phyloP scores from a whole-genome alignment of 2,888 invertebrate species.

The Dioctria rufipes region DNA sequence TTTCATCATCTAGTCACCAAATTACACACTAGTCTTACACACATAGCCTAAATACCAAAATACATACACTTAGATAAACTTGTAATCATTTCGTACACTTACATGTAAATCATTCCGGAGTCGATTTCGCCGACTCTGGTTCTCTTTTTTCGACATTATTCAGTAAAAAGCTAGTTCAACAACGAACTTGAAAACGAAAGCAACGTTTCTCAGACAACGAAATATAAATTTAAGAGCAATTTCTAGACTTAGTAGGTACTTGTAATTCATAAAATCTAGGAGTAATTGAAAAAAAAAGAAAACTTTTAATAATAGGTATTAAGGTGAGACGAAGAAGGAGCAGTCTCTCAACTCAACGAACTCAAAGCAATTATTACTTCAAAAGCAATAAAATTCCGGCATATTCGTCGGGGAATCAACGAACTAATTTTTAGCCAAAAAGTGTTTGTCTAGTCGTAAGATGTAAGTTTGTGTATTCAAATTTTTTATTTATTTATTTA shows the following conservation, averaged over 20 bases:
- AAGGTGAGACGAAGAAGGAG: conserved; percentile 55
- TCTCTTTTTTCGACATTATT: conserved; percentile 49
- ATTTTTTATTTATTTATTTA: neutral
- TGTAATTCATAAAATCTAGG: conserved; percentile 51
- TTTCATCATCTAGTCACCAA: conserved; percentile 40
- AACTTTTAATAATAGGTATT: conserved; percentile 48
- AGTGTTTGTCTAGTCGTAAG: conserved; percentile 12
- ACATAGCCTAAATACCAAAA: conserved; percentile 1
- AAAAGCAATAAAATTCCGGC: conserved; percentile 39
- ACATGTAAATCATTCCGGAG: conserved; percentile 8
- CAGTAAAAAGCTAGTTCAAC: conserved; percentile 59
- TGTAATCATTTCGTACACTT: conserved; percentile 26
- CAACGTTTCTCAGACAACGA: conserved; percentile 73
- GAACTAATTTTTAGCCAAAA: conserved; percentile 26
- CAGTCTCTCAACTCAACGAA: conserved; percentile 55
- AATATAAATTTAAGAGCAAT: conserved; percentile 69
- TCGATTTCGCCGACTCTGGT: neutral
- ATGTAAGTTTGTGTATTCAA: conserved; percentile 20
- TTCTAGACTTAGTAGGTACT: conserved; percentile 46
- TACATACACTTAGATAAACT: conserved; percentile 32
- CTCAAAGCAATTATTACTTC: conserved; percentile 48
- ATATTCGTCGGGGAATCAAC: conserved; percentile 4
- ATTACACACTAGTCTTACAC: conserved; percentile 36
- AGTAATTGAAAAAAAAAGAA: conserved; percentile 37
- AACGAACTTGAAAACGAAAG: conserved; percentile 67